A percentile compares a stretch with the other conserved stretches of the same genome.
Evolutionary conservation across 1,140 invertebrate species (phyloP).

Genomic region (Meteorus sp.): DNA sequence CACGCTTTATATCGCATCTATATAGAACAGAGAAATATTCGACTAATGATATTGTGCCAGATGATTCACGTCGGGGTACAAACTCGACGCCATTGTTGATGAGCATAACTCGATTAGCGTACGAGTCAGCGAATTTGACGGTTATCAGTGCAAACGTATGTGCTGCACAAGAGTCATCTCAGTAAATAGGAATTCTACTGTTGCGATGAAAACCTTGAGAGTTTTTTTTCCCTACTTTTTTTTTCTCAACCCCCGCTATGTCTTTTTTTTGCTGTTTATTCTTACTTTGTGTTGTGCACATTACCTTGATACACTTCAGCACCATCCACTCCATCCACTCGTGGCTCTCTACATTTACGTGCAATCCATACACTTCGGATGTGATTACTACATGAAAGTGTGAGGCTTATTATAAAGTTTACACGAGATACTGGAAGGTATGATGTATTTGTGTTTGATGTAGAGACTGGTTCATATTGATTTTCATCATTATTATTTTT

Average conservation of each 20-base stretch:
- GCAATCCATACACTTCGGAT: neutral
- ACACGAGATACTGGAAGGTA: conserved; percentile 1
- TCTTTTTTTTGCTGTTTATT: neutral
- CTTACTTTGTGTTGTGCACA: neutral
- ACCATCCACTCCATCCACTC: conserved; percentile 3
- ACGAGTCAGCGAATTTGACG: neutral
- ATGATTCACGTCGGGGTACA: conserved; percentile 1
- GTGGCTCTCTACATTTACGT: neutral
- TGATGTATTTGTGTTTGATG: too few relatives aligned
- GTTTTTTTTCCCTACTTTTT: neutral
- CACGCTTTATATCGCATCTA: too few relatives aligned
- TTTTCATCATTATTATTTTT: too few relatives aligned
- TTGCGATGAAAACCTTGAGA: neutral
- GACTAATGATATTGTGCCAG: conserved; percentile 13
- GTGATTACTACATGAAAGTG: neutral
- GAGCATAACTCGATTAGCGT: neutral
- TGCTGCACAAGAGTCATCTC: conserved; percentile 11
- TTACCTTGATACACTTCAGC: conserved; percentile 7
- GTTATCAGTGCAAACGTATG: neutral
- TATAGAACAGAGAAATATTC: neutral
- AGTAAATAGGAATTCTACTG: conserved; percentile 5
- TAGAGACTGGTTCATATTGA: too few relatives aligned
- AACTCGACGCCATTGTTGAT: neutral
- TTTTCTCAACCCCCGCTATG: neutral
- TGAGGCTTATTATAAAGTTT: conserved; percentile 21